phyloP scores from a whole-genome alignment of 2,797 vertebrate genomes.

The Syngnathus acus region DNA sequence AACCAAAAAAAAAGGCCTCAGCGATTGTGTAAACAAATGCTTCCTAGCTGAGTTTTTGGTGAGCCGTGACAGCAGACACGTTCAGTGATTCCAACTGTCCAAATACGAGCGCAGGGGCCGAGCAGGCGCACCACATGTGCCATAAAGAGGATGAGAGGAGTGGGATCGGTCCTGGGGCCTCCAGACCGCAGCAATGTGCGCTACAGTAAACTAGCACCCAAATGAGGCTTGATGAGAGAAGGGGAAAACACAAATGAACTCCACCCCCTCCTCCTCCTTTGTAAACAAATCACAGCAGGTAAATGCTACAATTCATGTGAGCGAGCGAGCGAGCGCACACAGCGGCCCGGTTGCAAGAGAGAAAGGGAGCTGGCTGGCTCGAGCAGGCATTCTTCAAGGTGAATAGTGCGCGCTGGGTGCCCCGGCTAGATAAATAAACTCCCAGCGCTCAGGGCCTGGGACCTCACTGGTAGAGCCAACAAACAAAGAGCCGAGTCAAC shows the following conservation, averaged over 20 bases:
- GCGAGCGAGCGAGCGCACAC: slow-evolving; percentile 47
- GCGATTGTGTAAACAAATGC: slow-evolving; percentile 1
- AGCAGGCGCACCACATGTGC: not conserved
- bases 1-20: not conserved
- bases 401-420: slow-evolving; percentile 69
- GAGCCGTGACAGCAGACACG: slow-evolving; percentile 4
- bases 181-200: not conserved
- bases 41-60: slow-evolving; percentile 1
- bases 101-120: not conserved
- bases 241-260: slow-evolving; percentile 44
- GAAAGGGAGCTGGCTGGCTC: slow-evolving; percentile 63
- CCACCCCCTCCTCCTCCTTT: slow-evolving; percentile 15
- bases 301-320: slow-evolving; percentile 77
- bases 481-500: slow-evolving; percentile 77
- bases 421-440: slow-evolving; percentile 82
- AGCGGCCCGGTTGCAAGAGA: slow-evolving; percentile 67
- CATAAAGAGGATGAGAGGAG: not conserved
- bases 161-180: not conserved
- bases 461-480: slow-evolving; percentile 82
- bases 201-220: not conserved
- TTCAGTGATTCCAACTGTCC: slow-evolving; percentile 8
- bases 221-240: slow-evolving; percentile 11
- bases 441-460: slow-evolving; percentile 68
- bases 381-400: slow-evolving; percentile 77
- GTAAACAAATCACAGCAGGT: slow-evolving; percentile 66